phyloP scores from a whole-genome alignment of 2,797 vertebrate species.

The Smutsia gigantea region DNA sequence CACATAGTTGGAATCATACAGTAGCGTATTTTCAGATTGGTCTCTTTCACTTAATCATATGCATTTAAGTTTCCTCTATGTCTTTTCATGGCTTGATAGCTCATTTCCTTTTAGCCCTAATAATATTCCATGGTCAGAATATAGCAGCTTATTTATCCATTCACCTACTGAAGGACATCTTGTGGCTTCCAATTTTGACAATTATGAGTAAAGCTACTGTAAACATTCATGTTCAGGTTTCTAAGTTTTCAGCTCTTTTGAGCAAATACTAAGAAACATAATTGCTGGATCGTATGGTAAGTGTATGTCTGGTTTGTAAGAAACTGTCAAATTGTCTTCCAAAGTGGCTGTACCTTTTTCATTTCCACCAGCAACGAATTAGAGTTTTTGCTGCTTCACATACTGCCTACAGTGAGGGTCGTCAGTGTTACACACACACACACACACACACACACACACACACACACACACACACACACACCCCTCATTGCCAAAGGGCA shows the following conservation, averaged over 20 bases:
- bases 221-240: background rate
- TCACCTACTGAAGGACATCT: background rate
- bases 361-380: background rate
- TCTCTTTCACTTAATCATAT: background rate
- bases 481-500: background rate
- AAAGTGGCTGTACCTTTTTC: background rate
- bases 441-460: too few species aligned
- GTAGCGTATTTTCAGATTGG: background rate
- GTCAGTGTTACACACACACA: background rate
- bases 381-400: background rate
- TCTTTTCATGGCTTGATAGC: background rate
- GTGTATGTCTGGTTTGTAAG: background rate
- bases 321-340: background rate
- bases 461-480: too few species aligned
- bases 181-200: background rate
- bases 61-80: background rate
- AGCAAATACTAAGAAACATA: background rate
- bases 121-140: background rate
- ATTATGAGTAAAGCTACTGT: background rate
- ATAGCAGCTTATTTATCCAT: background rate
- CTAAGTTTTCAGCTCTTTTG: background rate
- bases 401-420: background rate
- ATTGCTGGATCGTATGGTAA: background rate
- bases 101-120: background rate
- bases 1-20: background rate